Base-by-base conservation (phyloP, 2,888 invertebrate species). In the Slavum lentiscoides region DNA sequence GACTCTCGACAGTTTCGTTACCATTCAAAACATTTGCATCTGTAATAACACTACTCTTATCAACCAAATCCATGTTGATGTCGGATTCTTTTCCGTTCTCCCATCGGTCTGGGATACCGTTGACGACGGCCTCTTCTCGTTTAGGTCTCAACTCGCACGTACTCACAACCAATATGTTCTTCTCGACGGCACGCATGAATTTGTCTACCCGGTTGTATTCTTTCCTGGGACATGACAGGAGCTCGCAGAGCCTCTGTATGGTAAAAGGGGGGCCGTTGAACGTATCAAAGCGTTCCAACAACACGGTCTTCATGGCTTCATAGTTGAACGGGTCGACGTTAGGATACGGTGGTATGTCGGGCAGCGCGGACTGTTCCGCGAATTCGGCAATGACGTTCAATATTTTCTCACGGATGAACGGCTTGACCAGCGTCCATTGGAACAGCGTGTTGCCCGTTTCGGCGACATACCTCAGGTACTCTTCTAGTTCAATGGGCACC, bases 131-230 rank as follows among this genome's bases (percentile, higher is more conserved):
- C 23, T 80, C 61, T 39, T 75, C 73, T 23, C 81, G 75, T 49
- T 83, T 83, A 2, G 4, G 85, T 84, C 88, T 88, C 0, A 89
- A 88, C 70, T 89, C 89, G 62, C 88, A 86, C 3, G 89, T 89
- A 5, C 89, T 89, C 15, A 96, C 95, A 82, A 96, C 96, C 84
- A 95, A 88, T 84, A 96, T 94, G 85, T 95, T 95, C 87, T 98
- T 98, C 87, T 98, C 98, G 82, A 99, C 89, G 0, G 98, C 98
- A 82, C 98, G 89, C 93, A 99, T 94, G 86, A 94, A 98, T 87
- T 98, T 98, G 86, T 98, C 98, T 83, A 96, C 93, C 83, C 96
- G 90, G 85, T 94, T 95, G 87, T 99, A 99, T 86, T 98, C 97
- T 86, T 95, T 95, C 37, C 93, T 90, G 2, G 98, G 98, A 84